These are phyloP conservation scores for Maniola jurtina DNA, from an alignment of 1,140 invertebrate species.

Conservation along the genomic window DNA sequence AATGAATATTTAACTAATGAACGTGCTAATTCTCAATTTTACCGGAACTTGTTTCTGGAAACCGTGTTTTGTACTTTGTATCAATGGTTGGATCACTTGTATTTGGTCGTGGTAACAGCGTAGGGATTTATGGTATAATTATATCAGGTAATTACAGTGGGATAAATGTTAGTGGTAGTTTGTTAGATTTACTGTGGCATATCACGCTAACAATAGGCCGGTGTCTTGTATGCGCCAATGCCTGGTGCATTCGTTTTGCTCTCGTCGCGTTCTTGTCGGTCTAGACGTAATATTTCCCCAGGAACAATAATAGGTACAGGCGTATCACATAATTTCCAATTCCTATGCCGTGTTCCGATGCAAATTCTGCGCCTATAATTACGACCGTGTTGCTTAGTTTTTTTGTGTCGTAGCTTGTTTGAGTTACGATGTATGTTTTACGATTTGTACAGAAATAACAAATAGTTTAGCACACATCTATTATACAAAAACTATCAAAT, in stretches of 20 bases:
- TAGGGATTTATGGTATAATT: conserved; percentile 9
- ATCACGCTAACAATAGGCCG: conserved; percentile 72
- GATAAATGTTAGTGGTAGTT: conserved; percentile 48
- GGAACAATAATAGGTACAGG: conserved; percentile 48
- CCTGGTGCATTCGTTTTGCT: conserved; percentile 55
- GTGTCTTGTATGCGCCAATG: conserved; percentile 37
- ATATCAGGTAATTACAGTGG: conserved; percentile 24
- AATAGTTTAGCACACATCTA: no score
- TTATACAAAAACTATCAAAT: no score
- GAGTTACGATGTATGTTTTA: no score
- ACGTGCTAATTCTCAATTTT: no score
- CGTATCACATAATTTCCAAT: conserved; percentile 40
- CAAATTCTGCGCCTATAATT: conserved; percentile 3
- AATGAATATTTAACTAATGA: no score
- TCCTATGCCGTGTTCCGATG: conserved; percentile 21
- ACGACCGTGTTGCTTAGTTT: not conserved
- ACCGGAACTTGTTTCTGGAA: no score
- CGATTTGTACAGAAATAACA: no score
- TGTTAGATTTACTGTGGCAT: conserved; percentile 52
- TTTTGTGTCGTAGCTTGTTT: not conserved
- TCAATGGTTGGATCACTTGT: not conserved
- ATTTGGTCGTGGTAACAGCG: not conserved
- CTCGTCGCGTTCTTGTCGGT: conserved; percentile 61
- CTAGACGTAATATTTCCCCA: conserved; percentile 71
- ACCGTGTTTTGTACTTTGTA: not conserved